Evolutionary conservation across 2,113 vertebrate genomes (phyloP).

Genomic region (Thunnus thynnus): DNA sequence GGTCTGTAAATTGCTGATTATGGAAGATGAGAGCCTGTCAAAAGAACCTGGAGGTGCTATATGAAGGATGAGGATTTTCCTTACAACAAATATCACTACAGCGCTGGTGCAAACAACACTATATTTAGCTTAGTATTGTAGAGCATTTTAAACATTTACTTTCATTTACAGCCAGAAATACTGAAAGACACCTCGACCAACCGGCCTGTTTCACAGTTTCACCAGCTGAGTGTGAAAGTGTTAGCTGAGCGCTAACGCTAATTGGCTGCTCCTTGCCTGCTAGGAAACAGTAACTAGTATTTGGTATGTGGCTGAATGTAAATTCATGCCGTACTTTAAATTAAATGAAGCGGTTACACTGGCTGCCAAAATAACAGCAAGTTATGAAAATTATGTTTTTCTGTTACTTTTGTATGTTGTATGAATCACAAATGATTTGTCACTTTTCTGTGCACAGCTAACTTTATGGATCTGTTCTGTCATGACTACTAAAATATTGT

Average conservation of each 20-base stretch:
- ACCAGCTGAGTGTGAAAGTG: neutral
- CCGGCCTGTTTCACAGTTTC: conserved; percentile 15
- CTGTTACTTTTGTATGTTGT: conserved; percentile 48
- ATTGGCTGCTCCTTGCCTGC: neutral
- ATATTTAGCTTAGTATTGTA: conserved; percentile 11
- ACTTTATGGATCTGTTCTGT: conserved; percentile 6
- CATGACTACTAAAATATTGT: conserved; percentile 40
- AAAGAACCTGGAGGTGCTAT: conserved; percentile 23
- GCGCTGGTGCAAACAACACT: conserved; percentile 17
- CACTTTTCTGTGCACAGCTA: neutral
- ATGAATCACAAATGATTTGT: neutral
- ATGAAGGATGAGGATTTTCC: conserved; percentile 56
- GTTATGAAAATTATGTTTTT: neutral
- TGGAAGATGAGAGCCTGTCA: conserved; percentile 19
- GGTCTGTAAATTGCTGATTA: conserved; percentile 35
- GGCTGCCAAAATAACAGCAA: conserved; percentile 5
- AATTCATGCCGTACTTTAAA: neutral
- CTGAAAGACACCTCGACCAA: neutral
- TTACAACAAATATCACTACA: neutral
- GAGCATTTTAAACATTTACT: no score
- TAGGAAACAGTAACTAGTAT: neutral
- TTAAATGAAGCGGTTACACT: neutral
- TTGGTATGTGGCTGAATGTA: neutral
- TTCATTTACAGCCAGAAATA: neutral
- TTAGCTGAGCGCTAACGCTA: neutral